These are phyloP conservation scores for Eristalinus aeneus DNA, from an alignment of 2,888 invertebrate species.

Conservation along the genomic window DNA sequence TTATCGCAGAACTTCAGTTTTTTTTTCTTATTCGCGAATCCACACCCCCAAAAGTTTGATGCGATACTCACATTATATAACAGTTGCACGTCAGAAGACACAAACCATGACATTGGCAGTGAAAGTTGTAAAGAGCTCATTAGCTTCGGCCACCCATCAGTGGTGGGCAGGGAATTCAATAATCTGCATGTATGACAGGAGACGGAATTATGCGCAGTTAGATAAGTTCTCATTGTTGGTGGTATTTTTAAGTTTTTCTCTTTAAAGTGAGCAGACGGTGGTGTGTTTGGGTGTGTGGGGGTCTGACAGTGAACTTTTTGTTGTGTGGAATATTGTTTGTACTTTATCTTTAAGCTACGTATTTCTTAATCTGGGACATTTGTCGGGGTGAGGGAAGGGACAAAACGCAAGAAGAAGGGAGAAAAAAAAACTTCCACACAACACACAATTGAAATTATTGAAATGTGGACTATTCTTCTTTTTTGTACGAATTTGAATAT, in stretches of 20 bases:
- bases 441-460: neutral
- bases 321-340: neutral
- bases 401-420: no score
- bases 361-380: neutral
- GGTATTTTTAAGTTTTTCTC: neutral
- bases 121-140: slow-evolving; percentile 1
- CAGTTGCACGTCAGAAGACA: neutral
- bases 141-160: neutral
- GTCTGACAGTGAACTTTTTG: neutral
- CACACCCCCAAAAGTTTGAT: neutral
- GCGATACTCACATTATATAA: neutral
- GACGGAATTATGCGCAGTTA: neutral
- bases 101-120: neutral
- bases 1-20: neutral
- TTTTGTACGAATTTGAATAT: neutral
- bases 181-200: neutral
- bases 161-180: neutral
- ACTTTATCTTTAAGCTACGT: neutral
- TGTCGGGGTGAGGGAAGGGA: neutral
- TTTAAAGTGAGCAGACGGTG: neutral
- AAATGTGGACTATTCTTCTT: neutral
- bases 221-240: neutral
- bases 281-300: neutral
- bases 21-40: neutral
- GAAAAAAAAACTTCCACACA: neutral